Percentiles rank a stretch among this genome's conserved stretches.
phyloP scores from a whole-genome alignment of 2,797 vertebrate species.

The Eleutherodactylus coqui region DNA sequence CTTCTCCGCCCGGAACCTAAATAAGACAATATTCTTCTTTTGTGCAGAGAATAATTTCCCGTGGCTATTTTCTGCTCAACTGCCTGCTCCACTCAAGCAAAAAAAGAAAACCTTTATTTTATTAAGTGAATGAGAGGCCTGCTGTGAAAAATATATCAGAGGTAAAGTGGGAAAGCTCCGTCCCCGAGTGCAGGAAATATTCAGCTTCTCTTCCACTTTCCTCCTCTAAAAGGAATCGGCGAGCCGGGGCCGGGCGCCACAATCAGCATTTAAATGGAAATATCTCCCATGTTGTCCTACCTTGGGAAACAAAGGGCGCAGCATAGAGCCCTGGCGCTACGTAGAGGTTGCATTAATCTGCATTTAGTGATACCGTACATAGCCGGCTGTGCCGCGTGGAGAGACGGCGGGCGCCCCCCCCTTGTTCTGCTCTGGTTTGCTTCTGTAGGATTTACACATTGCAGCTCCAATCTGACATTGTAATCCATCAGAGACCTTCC shows the following conservation, averaged over 20 bases:
- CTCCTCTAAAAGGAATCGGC: constrained; percentile 31
- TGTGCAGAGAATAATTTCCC: constrained; percentile 52
- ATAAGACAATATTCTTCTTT: constrained; percentile 54
- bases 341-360: constrained; percentile 47
- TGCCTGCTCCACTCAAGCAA: constrained; percentile 37
- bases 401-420: neutral
- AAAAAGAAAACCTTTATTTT: constrained; percentile 56
- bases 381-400: neutral
- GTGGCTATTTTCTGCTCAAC: constrained; percentile 55
- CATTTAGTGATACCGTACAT: constrained; percentile 52
- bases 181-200: constrained; percentile 57
- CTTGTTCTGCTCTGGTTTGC: neutral
- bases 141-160: constrained; percentile 60
- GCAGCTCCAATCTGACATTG: neutral
- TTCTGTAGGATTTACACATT: neutral
- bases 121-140: constrained; percentile 58
- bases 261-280: constrained; percentile 64
- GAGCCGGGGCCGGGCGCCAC: constrained; percentile 37
- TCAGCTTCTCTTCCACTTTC: constrained; percentile 30
- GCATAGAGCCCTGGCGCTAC: neutral
- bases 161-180: constrained; percentile 52
- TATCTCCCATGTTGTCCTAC: constrained; percentile 32
- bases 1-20: constrained; percentile 2
- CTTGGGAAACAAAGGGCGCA: constrained; percentile 36
- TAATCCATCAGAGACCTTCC: neutral